Conservation (phyloP, 2,113 vertebrate species). For the Melanocharis versteri region DNA sequence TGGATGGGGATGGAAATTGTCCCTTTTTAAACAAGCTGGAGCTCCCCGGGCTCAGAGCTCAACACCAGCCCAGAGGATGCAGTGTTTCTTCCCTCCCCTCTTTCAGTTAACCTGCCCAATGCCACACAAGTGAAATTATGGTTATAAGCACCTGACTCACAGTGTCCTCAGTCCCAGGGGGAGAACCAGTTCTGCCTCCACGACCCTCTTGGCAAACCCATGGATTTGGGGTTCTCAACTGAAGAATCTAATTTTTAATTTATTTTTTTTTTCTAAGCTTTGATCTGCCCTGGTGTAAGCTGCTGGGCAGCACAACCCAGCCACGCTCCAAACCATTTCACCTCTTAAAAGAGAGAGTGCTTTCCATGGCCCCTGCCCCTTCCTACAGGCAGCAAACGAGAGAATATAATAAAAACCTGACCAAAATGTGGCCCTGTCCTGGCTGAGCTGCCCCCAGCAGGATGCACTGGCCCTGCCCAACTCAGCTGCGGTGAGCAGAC, state of each 20-base stretch:
- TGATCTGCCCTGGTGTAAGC: neutral
- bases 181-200: neutral
- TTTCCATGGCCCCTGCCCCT: neutral
- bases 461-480: neutral
- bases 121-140: neutral
- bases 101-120: neutral
- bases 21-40: neutral
- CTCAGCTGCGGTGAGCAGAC: neutral
- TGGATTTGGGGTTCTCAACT: neutral
- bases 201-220: neutral
- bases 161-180: neutral
- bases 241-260: neutral
- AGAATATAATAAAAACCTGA: neutral
- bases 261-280: neutral
- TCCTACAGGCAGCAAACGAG: rapidly evolving
- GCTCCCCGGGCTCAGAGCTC: neutral
- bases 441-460: neutral
- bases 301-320: neutral
- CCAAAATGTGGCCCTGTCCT: rapidly evolving
- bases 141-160: neutral
- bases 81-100: neutral
- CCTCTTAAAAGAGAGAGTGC: rapidly evolving
- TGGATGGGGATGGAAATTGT: rapidly evolving
- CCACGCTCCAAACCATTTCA: neutral
- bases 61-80: neutral